Conservation (phyloP, 2,797 vertebrate species). For the Darevskia nairensis region DNA sequence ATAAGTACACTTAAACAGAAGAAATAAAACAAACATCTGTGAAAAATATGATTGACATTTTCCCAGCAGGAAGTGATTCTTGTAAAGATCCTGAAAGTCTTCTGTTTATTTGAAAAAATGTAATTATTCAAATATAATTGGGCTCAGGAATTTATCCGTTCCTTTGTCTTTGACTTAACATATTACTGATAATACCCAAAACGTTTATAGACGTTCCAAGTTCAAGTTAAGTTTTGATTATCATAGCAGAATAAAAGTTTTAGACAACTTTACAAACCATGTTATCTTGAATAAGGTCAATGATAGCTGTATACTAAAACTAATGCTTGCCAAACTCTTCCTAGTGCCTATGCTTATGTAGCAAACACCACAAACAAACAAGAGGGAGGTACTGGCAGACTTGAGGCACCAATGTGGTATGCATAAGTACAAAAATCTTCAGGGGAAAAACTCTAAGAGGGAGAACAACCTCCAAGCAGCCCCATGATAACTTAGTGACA, state of each 20-base stretch:
- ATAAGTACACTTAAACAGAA: neutral
- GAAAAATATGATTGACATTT: neutral
- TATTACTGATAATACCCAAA: slow-evolving; percentile 45
- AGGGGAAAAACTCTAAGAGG: too few relatives aligned
- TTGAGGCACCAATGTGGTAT: too few relatives aligned
- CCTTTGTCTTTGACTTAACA: slow-evolving; percentile 25
- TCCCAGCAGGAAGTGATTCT: slow-evolving; percentile 22
- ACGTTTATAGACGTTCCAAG: slow-evolving; percentile 33
- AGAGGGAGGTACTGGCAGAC: too few relatives aligned
- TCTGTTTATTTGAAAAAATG: slow-evolving; percentile 13
- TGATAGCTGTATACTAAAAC: slow-evolving; percentile 37
- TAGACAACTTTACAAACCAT: slow-evolving; percentile 46
- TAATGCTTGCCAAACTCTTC: too few relatives aligned
- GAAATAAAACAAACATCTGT: slow-evolving; percentile 21
- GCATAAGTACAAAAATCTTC: too few relatives aligned
- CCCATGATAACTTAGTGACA: too few relatives aligned
- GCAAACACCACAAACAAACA: too few relatives aligned
- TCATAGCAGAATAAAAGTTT: slow-evolving; percentile 28
- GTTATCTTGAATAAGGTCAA: slow-evolving; percentile 53
- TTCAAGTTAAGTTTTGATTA: slow-evolving; percentile 55
- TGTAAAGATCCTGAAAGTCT: slow-evolving; percentile 16
- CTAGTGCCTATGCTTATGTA: too few relatives aligned
- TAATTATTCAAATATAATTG: slow-evolving; percentile 28
- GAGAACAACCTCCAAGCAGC: too few relatives aligned
- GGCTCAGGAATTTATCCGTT: neutral